Evolutionary conservation across 2,113 vertebrate species (phyloP).

Genomic region (Mus pahari): DNA sequence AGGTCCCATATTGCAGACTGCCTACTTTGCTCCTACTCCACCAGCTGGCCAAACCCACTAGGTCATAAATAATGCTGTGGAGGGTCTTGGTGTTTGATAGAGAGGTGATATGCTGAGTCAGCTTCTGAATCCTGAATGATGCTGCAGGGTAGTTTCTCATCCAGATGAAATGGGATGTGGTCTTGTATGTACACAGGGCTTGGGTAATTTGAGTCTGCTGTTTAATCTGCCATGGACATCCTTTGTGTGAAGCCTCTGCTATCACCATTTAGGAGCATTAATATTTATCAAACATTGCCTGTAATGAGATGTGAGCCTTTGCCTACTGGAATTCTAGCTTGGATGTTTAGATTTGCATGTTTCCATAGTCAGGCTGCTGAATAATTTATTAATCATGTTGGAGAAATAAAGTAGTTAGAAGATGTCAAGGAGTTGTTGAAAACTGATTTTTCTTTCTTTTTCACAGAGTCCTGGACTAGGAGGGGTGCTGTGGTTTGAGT

Average conservation of each 20-base stretch:
- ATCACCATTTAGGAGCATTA: slow-evolving; percentile 60
- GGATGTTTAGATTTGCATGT: slow-evolving; percentile 60
- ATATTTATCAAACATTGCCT: slow-evolving; percentile 74
- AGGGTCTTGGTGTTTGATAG: not conserved
- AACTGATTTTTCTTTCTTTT: slow-evolving; percentile 23
- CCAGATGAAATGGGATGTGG: slow-evolving; percentile 61
- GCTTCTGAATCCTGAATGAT: not conserved
- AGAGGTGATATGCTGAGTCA: not conserved
- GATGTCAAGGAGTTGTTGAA: slow-evolving; percentile 62
- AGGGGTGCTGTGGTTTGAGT: not conserved
- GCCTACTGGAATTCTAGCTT: slow-evolving; percentile 59
- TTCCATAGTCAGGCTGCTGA: slow-evolving; percentile 52
- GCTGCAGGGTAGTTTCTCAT: not conserved
- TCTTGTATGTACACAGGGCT: not conserved
- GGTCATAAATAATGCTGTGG: slow-evolving; percentile 16
- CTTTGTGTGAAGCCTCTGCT: slow-evolving; percentile 64
- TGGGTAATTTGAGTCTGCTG: slow-evolving; percentile 56
- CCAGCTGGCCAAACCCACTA: slow-evolving; percentile 6
- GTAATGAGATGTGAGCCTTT: slow-evolving; percentile 70
- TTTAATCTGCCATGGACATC: slow-evolving; percentile 59
- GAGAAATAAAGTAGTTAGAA: slow-evolving; percentile 69
- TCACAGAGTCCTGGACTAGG: not conserved
- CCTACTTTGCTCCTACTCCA: not conserved
- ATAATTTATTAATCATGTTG: slow-evolving; percentile 69
- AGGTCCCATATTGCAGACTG: not conserved